phyloP scores from a whole-genome alignment of 2,113 vertebrate genomes.

The Platysternon megacephalum region DNA sequence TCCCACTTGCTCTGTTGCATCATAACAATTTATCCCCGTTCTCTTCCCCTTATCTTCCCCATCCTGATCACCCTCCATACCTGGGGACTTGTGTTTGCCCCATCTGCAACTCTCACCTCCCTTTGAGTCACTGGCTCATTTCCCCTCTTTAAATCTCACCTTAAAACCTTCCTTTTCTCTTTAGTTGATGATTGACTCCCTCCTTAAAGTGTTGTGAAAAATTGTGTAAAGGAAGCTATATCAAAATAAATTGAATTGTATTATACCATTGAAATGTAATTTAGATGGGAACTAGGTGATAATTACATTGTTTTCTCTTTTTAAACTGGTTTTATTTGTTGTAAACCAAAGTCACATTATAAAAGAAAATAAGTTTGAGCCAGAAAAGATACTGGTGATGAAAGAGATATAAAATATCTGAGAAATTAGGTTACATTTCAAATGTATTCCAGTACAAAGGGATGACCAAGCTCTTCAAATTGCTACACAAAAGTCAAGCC shows the following conservation, averaged over 20 bases:
- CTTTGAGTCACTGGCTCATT: not conserved
- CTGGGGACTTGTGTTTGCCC: not conserved
- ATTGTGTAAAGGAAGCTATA: not conserved
- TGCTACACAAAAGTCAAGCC: not conserved
- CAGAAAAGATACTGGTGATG: not conserved
- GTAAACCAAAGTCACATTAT: not conserved
- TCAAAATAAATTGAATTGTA: constrained; percentile 18
- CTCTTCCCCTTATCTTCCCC: not conserved
- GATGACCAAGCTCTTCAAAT: not conserved
- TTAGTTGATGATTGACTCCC: constrained; percentile 8
- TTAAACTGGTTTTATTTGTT: constrained; percentile 11
- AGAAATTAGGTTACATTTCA: not conserved
- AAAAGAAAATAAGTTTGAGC: not conserved
- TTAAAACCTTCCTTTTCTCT: constrained; percentile 6
- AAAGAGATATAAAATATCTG: not conserved
- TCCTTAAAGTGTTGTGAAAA: constrained; percentile 23
- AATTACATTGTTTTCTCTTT: not conserved
- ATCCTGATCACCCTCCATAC: not conserved
- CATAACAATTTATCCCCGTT: not conserved
- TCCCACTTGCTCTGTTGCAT: not conserved
- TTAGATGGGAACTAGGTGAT: constrained; percentile 24
- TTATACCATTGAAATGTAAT: not conserved
- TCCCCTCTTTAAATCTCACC: constrained; percentile 1
- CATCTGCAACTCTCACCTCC: not conserved
- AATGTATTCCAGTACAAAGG: not conserved